Evolutionary conservation across 2,888 invertebrate genomes (phyloP), one percentile per base, ranked within the genome.

Genomic region (Acronicta aceris): DNA sequence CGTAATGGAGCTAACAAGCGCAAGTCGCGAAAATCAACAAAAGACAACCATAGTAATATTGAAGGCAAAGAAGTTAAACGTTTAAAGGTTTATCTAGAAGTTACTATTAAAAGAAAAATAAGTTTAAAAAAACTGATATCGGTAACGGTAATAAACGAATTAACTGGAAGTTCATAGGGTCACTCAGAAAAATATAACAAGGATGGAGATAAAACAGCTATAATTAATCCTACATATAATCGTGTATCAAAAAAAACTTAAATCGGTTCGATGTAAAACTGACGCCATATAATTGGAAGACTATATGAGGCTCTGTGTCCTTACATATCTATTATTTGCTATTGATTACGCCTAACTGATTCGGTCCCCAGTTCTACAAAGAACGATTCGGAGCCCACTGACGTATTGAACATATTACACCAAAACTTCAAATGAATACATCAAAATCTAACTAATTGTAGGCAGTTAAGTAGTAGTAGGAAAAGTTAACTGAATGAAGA

Each of bases 251-350:
- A 69, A 57, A 55, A 60, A 66, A 67, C 40, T 30, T 21, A 33
- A 4, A 12, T 43, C 16, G 10, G 56, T n/a, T 57, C 50, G 50
- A 53, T 67, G 61, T 61, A 54, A 57, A 67, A 4, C 41, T 51
- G 13, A 70, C 17, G 43, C 41, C 15, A 25, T n/a, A n/a, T 49
- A 38, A 7, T n/a, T 54, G 61, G 67, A 72, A 66, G 72, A 60
- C 66, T 4, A 10, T 36, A 48, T 43, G 71, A 53, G 55, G 52
- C 45, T 36, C 2, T 2, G 1, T 12, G 16, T 49, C 33, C 46
- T 43, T 64, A 67, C n/a, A 21, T 45, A 53, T 15, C 53, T 64
- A 64, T 54, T 64, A 58, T 54, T 64, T 54, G 42, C 70, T 67
- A 55, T 42, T 41, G 16, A 46, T 50, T 57, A 71, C 15, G 13